Percentiles rank a stretch among this genome's conserved stretches.
These are phyloP conservation scores for Vanessa cardui DNA, from an alignment of 2,888 invertebrate genomes.

Conservation along the genomic window DNA sequence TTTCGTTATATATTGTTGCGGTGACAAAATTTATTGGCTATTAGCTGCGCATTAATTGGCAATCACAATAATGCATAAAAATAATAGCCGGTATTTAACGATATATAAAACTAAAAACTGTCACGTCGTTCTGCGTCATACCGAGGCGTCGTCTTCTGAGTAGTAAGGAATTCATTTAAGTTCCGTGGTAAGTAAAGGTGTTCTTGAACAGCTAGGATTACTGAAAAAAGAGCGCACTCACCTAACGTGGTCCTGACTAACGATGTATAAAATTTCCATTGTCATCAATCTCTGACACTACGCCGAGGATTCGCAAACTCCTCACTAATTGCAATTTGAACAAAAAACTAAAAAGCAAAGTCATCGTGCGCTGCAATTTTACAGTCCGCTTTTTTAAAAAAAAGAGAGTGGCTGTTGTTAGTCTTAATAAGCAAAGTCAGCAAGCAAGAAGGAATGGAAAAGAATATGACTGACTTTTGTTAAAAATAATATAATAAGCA, in stretches of 20 bases:
- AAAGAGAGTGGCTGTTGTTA: constrained; percentile 52
- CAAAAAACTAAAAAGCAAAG: constrained; percentile 79
- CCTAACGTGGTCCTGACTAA: constrained; percentile 79
- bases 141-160: background rate
- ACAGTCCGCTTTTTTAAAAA: constrained; percentile 64
- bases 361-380: constrained; percentile 76
- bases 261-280: constrained; percentile 83
- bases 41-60: constrained; percentile 61
- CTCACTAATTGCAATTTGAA: constrained; percentile 82
- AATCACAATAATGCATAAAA: constrained; percentile 47
- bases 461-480: constrained; percentile 23
- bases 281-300: constrained; percentile 82
- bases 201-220: constrained; percentile 70
- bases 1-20: constrained; percentile 65
- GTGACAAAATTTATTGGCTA: constrained; percentile 64
- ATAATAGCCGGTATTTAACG: constrained; percentile 25
- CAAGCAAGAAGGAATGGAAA: constrained; percentile 35
- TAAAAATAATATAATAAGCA: constrained; percentile 18
- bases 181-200: constrained; percentile 40
- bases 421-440: constrained; percentile 44
- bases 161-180: constrained; percentile 11
- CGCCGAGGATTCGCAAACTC: constrained; percentile 80
- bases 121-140: background rate
- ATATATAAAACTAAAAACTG: constrained; percentile 9
- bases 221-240: constrained; percentile 76